Evolutionary conservation across 2,797 vertebrate genomes (phyloP).

Genomic region (Glyptemys insculpta): DNA sequence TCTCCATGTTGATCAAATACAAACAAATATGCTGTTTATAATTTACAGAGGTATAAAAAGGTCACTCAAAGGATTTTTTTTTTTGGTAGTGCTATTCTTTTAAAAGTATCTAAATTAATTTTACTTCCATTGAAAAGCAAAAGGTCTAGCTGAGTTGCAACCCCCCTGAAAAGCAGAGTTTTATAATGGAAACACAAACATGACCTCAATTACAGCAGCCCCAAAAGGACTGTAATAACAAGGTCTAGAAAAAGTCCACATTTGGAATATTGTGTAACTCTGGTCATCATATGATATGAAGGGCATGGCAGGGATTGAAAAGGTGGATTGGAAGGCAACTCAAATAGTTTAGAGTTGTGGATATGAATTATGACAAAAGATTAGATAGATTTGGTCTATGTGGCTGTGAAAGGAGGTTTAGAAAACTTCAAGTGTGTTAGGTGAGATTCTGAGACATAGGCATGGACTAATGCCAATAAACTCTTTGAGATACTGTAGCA

Average conservation of each 20-base stretch:
- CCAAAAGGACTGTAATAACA: background rate
- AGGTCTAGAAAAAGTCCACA: background rate
- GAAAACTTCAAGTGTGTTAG: background rate
- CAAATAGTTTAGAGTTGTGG: constrained; percentile 4
- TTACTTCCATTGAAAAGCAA: background rate
- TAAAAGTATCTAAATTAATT: background rate
- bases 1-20: background rate
- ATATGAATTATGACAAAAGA: constrained; percentile 36
- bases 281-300: background rate
- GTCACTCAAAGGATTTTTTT: background rate
- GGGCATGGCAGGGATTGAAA: background rate
- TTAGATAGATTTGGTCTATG: constrained; percentile 24
- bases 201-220: background rate
- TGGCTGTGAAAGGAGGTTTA: constrained; percentile 28
- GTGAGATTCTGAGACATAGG: background rate
- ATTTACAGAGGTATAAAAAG: background rate
- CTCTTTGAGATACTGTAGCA: background rate
- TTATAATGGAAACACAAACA: background rate
- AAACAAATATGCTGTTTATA: background rate
- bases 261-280: constrained; percentile 17
- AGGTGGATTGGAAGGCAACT: background rate
- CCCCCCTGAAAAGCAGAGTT: accelerated
- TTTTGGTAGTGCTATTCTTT: background rate
- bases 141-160: background rate
- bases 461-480: constrained; percentile 7